Percentiles rank a stretch among this genome's conserved stretches.
These are phyloP conservation scores for Brienomyrus longianalis DNA, from an alignment of 2,113 vertebrate genomes.

Conservation along the genomic window DNA sequence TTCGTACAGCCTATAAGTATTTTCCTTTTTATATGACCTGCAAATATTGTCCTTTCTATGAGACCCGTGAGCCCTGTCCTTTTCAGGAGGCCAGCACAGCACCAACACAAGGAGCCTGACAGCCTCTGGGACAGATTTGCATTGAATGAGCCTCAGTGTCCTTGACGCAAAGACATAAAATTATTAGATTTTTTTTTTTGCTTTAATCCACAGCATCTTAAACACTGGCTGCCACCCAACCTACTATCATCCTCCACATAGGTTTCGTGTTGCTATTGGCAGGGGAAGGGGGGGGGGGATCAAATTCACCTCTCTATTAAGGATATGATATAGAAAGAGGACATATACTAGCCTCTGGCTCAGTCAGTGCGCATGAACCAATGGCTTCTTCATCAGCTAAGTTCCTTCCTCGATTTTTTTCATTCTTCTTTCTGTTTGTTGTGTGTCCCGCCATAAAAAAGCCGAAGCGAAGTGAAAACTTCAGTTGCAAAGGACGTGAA, in stretches of 20 bases:
- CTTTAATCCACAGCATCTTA: not conserved
- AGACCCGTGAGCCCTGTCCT: not conserved
- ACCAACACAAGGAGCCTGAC: not conserved
- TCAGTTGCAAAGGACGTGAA: not conserved
- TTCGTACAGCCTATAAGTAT: not conserved
- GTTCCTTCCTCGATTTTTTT: not conserved
- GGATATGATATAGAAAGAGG: not conserved
- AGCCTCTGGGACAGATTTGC: not conserved
- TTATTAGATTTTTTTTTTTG: slow-evolving; percentile 1
- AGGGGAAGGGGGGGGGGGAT: not conserved
- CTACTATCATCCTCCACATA: not conserved
- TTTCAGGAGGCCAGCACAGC: not conserved
- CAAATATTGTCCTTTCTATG: not conserved
- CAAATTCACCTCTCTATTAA: not conserved
- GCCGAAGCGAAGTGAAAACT: not conserved
- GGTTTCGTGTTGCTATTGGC: not conserved
- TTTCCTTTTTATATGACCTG: not conserved
- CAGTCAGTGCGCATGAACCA: not conserved
- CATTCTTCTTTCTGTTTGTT: too few species aligned
- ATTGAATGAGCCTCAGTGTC: not conserved
- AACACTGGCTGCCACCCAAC: not conserved
- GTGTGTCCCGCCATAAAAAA: not conserved
- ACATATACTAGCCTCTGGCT: not conserved
- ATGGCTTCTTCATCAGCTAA: not conserved
- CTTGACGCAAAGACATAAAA: not conserved